These are phyloP conservation scores for Argynnis bischoffii DNA, from an alignment of 2,888 invertebrate species.

Conservation along the genomic window DNA sequence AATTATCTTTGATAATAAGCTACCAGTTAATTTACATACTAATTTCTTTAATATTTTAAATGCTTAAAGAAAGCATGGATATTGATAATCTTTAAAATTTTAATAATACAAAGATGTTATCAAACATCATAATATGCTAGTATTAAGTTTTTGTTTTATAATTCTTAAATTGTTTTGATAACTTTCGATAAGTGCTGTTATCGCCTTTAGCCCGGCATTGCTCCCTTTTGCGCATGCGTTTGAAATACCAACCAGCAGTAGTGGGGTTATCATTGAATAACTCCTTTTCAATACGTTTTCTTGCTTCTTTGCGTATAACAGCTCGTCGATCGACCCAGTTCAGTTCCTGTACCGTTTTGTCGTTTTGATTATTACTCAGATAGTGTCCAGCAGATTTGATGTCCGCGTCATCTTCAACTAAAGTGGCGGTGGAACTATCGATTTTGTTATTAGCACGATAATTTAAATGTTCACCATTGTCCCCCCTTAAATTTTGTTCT, in stretches of 20 bases:
- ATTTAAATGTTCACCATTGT: background rate
- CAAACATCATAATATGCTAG: background rate
- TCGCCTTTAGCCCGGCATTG: slow-evolving; percentile 69
- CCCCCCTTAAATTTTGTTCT: slow-evolving; percentile 32
- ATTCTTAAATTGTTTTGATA: slow-evolving; percentile 64
- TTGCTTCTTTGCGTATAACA: slow-evolving; percentile 60
- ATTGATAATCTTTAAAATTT: slow-evolving; percentile 6
- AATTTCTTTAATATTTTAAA: background rate
- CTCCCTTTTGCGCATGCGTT: slow-evolving; percentile 73
- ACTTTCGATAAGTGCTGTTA: slow-evolving; percentile 63
- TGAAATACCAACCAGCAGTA: slow-evolving; percentile 74
- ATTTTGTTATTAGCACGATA: background rate
- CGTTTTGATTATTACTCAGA: slow-evolving; percentile 29
- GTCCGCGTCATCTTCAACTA: slow-evolving; percentile 38
- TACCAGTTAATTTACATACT: slow-evolving; percentile 6
- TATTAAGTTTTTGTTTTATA: slow-evolving; percentile 67
- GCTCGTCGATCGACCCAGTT: slow-evolving; percentile 71
- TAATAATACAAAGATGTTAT: slow-evolving; percentile 10
- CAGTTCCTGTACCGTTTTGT: slow-evolving; percentile 23
- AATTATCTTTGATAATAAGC: background rate
- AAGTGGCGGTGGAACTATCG: background rate
- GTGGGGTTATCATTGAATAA: slow-evolving; percentile 63
- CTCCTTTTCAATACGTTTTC: slow-evolving; percentile 65
- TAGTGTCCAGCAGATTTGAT: slow-evolving; percentile 44
- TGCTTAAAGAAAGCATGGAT: slow-evolving; percentile 16